phyloP scores from a whole-genome alignment of 1,140 invertebrate species.

The Heliothis virescens region DNA sequence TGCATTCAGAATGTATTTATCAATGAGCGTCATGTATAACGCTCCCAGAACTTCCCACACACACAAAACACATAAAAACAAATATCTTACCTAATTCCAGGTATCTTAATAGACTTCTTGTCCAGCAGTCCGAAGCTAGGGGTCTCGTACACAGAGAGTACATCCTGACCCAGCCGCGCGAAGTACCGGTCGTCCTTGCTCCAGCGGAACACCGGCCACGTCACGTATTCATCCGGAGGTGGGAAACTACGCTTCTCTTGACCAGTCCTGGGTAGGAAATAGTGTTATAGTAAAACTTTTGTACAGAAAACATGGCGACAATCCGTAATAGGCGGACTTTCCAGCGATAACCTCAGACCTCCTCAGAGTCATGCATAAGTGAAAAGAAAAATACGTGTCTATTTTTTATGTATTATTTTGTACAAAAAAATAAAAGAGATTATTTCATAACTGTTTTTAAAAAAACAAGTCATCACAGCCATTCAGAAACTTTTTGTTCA shows the following conservation, averaged over 20 bases:
- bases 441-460: background rate
- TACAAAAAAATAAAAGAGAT: background rate
- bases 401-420: too few species aligned
- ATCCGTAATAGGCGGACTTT: too few species aligned
- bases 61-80: too few species aligned
- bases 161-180: constrained; percentile 94
- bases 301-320: too few species aligned
- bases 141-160: constrained; percentile 98
- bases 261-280: constrained; percentile 88
- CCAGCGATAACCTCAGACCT: too few species aligned
- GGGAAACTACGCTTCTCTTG: constrained; percentile 96
- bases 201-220: constrained; percentile 99
- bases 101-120: constrained; percentile 97
- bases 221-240: constrained; percentile 91
- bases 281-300: background rate
- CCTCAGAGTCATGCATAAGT: too few species aligned
- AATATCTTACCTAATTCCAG: constrained; percentile 89
- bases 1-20: too few species aligned
- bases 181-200: constrained; percentile 99
- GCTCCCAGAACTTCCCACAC: too few species aligned
- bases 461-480: background rate
- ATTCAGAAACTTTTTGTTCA: background rate
- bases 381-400: too few species aligned
- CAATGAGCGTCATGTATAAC: too few species aligned
- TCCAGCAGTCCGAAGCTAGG: constrained; percentile 97